Evolutionary conservation across 2,888 invertebrate species (phyloP), one percentile per base, ranked within the genome.

Genomic region (Horisme vitalbata): DNA sequence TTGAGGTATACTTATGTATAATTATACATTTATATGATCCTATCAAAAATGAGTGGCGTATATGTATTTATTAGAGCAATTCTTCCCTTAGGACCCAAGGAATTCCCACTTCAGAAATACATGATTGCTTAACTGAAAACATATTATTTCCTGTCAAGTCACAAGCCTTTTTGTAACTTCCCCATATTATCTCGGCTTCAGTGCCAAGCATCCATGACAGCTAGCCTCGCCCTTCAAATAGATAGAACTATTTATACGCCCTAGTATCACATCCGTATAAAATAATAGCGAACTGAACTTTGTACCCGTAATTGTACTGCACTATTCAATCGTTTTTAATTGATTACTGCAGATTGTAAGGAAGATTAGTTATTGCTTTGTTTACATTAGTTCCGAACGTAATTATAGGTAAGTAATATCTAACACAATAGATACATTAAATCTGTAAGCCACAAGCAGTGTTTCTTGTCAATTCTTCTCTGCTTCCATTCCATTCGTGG

Each of bases 221-320:
- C 50, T 58, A 75, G 65, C 81, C 83, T 76, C 72, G 80, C 82
- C 84, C 84, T 85, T 84, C 83, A 62, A 59, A 67, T 65, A 58
- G 55, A n/a, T n/a, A n/a, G 55, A 50, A 75, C 83, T 84, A 86
- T 82, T 83, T 77, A 82, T 83, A 80, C 59, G 59, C 57, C 66
- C 64, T 75, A 35, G 32, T 43, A 73, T 76, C 68, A 61, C 63
- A 65, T 69, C 68, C 70, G 74, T 66, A 72, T 52, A 47, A 48
- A 41, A 47, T 61, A 59, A 60, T 61, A 71, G 63, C 65, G 58
- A 61, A 61, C 46, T 61, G 83, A 76, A 83, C 85, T 84, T 85
- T 82, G 85, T 75, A 81, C 85, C 65, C 61, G 61, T 58, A 64
- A 68, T 64, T 65, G 60, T 61, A 57, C 56, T 71, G 63, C 65